Evolutionary conservation across 2,888 invertebrate species (phyloP).

Genomic region (Tuta absoluta): DNA sequence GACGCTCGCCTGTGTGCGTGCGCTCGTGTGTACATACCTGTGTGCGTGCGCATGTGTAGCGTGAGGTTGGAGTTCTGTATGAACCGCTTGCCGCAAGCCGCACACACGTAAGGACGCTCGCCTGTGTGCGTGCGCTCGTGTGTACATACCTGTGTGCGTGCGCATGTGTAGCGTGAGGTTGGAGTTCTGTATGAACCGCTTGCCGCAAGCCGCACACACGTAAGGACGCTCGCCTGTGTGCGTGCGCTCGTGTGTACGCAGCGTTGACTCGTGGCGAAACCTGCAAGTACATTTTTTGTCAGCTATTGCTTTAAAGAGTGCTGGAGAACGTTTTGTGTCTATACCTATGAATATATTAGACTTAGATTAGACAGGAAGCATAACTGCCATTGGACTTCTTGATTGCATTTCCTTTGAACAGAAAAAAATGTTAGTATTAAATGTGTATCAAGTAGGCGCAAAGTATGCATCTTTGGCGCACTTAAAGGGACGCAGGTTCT

Average conservation of each 20-base stretch:
- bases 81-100: conserved; percentile 80
- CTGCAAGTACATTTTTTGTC: conserved; percentile 57
- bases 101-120: conserved; percentile 81
- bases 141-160: conserved; percentile 61
- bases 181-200: conserved; percentile 82
- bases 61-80: conserved; percentile 82
- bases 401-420: too few species aligned
- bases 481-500: too few species aligned
- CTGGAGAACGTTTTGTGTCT: too few species aligned
- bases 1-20: conserved; percentile 83
- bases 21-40: conserved; percentile 69
- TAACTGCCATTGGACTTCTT: too few species aligned
- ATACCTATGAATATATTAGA: too few species aligned
- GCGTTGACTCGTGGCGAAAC: conserved; percentile 82
- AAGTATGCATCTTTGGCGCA: too few species aligned
- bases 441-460: too few species aligned
- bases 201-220: conserved; percentile 79
- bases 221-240: conserved; percentile 84
- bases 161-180: conserved; percentile 76
- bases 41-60: conserved; percentile 71
- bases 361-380: too few species aligned
- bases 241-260: conserved; percentile 81
- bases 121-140: conserved; percentile 83
- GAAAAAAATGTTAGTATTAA: too few species aligned
- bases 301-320: too few species aligned